Base-by-base conservation (phyloP, 2,888 invertebrate species). In the Lottia scabra region DNA sequence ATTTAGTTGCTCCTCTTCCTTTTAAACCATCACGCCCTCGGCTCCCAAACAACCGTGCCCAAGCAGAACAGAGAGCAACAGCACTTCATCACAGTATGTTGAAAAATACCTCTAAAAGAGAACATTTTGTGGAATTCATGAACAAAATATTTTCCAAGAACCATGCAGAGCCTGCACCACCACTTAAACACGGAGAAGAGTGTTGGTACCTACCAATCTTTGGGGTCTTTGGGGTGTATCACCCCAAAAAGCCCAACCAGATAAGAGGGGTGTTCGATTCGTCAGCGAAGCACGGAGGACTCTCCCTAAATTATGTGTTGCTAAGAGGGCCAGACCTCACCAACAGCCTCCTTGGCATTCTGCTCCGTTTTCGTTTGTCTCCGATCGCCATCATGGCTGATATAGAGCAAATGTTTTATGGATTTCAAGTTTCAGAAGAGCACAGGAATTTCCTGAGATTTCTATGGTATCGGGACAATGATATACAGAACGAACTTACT, bases 371-470 rank as follows among this genome's bases (percentile, higher is more conserved):
- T 64, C 48, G 78, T 19, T 63, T 66, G 38, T 69, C 71, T 16
- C 8, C 10, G 3, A 56, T 70, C 16, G 79, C 77, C n/a, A 30
- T 76, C 2, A 73, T 65, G 13, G 71, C 67, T 13, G 79, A 79
- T 48, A 76, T 78, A 12, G 26, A 79, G 44, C 76, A 77, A 30
- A 79, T 79, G 76, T 79, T 79, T 43, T 73, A 78, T 43, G 27
- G 68, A 62, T 80, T 79, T 48, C 12, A 44, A 4, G 76, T 81
- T 1, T 19, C 13, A 16, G 46, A 75, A 30, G 62, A n/a, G n/a
- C n/a, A n/a, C n/a, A n/a, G n/a, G n/a, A n/a, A n/a, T n/a, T n/a
- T n/a, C n/a, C n/a, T n/a, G n/a, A n/a, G n/a, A n/a, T n/a, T n/a
- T n/a, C n/a, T n/a, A n/a, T n/a, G n/a, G n/a, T n/a, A n/a, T n/a